Evolutionary conservation across 2,888 invertebrate species (phyloP).

Genomic region (Andrena bucephala): DNA sequence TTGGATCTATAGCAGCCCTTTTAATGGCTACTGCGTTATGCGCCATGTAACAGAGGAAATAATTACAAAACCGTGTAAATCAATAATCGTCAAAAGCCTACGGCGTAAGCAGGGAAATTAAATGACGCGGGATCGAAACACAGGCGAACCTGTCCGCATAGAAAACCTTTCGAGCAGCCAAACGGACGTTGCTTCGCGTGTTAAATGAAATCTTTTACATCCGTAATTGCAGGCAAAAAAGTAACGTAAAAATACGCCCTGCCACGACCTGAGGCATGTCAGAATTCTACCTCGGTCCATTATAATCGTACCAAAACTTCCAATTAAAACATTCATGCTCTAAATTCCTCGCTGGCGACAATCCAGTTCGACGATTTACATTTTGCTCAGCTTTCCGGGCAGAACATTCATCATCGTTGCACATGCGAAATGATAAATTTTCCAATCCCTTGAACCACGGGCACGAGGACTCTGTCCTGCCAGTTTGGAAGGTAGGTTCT

Average conservation of each 20-base stretch:
- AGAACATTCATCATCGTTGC: no score
- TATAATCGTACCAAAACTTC: not conserved
- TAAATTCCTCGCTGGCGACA: not conserved
- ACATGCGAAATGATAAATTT: no score
- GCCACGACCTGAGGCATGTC: not conserved
- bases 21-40: conserved; percentile 20
- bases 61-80: conserved; percentile 54
- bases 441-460: no score
- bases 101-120: conserved; percentile 25
- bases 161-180: no score
- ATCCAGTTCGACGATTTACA: not conserved
- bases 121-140: conserved; percentile 21
- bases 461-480: not conserved
- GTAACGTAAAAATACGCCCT: not conserved
- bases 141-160: not conserved
- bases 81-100: conserved; percentile 37
- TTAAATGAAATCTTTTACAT: not conserved
- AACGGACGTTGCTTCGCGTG: no score
- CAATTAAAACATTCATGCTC: conserved; percentile 5
- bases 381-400: no score
- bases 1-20: conserved; percentile 34
- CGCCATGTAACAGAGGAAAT: conserved; percentile 27
- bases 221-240: not conserved
- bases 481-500: no score
- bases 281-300: not conserved